Percentiles rank a stretch among this genome's conserved stretches.
Conservation (phyloP, 1,140 invertebrate genomes). For the Danaus melanippus region DNA sequence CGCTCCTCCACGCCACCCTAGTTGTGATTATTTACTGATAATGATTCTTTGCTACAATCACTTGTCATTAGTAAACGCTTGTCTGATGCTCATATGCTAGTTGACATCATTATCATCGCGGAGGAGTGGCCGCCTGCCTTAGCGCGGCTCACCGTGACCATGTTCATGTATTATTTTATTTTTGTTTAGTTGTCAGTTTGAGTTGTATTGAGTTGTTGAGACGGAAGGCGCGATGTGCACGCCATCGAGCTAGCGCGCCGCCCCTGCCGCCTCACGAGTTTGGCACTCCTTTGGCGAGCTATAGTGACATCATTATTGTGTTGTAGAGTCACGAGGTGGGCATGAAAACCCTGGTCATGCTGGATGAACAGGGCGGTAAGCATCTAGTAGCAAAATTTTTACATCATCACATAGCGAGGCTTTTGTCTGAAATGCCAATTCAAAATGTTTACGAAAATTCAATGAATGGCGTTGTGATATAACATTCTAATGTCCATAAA, state of each 20-base stretch:
- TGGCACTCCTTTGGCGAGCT: conserved; percentile 63
- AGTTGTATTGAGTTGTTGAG: conserved; percentile 50
- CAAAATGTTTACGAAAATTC: conserved; percentile 52
- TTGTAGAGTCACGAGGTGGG: conserved; percentile 94
- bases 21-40: conserved; percentile 49
- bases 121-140: conserved; percentile 36
- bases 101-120: conserved; percentile 38
- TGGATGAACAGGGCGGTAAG: conserved; percentile 97
- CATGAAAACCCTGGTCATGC: conserved; percentile 95
- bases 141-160: conserved; percentile 40
- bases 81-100: conserved; percentile 59
- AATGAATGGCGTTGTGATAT: conserved; percentile 52
- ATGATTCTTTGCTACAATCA: conserved; percentile 57
- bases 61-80: conserved; percentile 66
- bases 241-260: conserved; percentile 36
- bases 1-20: conserved; percentile 52
- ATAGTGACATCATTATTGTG: conserved; percentile 74
- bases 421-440: conserved; percentile 62
- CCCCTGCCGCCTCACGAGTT: conserved; percentile 33
- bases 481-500: conserved; percentile 46
- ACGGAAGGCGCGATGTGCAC: conserved; percentile 42
- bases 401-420: conserved; percentile 67
- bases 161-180: conserved; percentile 51
- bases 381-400: conserved; percentile 71
- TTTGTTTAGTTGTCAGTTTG: conserved; percentile 65